Evolutionary conservation across 2,797 vertebrate genomes (phyloP).

Genomic region (Chloroceryle inda): DNA sequence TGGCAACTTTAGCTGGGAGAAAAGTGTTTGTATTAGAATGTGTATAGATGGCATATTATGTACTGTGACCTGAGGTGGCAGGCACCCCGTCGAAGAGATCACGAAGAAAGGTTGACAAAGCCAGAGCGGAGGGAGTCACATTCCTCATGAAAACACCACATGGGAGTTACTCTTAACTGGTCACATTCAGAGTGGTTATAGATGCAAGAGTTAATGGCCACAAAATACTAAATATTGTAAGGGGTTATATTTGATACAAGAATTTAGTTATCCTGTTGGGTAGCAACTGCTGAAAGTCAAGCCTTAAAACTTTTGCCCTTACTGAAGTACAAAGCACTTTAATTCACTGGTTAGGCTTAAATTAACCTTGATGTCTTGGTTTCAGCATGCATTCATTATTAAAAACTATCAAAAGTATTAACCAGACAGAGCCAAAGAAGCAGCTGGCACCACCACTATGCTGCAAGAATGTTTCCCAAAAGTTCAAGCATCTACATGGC

Average conservation of each 20-base stretch:
- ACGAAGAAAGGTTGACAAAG: background rate
- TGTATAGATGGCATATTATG: accelerated
- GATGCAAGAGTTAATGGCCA: background rate
- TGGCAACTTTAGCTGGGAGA: background rate
- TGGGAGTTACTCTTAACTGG: background rate
- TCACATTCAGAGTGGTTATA: background rate
- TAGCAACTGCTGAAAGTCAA: background rate
- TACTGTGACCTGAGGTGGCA: background rate
- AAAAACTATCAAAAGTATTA: conserved; percentile 65
- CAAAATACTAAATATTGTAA: background rate
- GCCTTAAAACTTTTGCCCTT: conserved; percentile 7
- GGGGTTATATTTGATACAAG: background rate
- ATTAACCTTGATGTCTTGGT: conserved; percentile 69
- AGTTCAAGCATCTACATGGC: conserved; percentile 80
- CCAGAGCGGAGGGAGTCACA: background rate
- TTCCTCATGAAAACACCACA: background rate
- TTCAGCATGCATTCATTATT: conserved; percentile 31
- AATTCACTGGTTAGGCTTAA: conserved; percentile 58
- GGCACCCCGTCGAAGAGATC: background rate
- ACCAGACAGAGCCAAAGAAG: conserved; percentile 60
- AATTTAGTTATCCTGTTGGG: background rate
- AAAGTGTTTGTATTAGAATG: background rate
- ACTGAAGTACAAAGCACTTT: conserved; percentile 35
- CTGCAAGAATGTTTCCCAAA: conserved; percentile 77
- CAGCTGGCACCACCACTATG: conserved; percentile 73